A percentile compares a stretch with the other conserved stretches of the same genome.
Evolutionary conservation across 2,113 vertebrate genomes (phyloP).

Genomic region (Donacobius atricapilla): DNA sequence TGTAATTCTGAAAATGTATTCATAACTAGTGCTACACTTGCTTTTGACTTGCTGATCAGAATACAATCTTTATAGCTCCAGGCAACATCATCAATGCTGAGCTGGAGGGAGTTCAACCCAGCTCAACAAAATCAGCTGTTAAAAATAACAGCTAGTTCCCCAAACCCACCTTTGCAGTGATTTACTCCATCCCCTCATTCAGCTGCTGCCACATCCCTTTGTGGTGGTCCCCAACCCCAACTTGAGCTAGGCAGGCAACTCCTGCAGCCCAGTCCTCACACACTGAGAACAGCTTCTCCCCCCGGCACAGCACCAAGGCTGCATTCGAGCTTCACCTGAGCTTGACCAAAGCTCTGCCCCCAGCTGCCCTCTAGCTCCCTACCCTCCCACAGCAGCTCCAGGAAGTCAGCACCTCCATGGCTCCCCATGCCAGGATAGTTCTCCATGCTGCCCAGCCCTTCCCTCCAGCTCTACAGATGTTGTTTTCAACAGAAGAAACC

Average conservation of each 20-base stretch:
- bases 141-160: conserved; percentile 16
- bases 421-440: neutral
- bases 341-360: neutral
- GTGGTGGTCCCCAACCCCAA: neutral
- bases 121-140: conserved; percentile 15
- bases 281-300: neutral
- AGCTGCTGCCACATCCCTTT: neutral
- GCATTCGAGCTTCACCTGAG: neutral
- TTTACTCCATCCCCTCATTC: neutral
- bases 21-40: conserved; percentile 32
- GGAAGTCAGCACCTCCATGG: neutral
- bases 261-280: neutral
- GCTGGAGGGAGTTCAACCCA: conserved; percentile 45
- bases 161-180: conserved; percentile 15
- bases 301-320: neutral
- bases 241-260: neutral
- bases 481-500: neutral
- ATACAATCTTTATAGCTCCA: conserved; percentile 42
- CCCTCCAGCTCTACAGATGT: neutral
- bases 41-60: conserved; percentile 62
- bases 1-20: conserved; percentile 40
- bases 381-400: neutral
- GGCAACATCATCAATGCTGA: conserved; percentile 38
- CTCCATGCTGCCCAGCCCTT: neutral
- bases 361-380: neutral